Percentiles rank a stretch among this genome's conserved stretches.
These are phyloP conservation scores for Chloropsis cyanopogon DNA, from an alignment of 2,113 vertebrate species.

Conservation along the genomic window DNA sequence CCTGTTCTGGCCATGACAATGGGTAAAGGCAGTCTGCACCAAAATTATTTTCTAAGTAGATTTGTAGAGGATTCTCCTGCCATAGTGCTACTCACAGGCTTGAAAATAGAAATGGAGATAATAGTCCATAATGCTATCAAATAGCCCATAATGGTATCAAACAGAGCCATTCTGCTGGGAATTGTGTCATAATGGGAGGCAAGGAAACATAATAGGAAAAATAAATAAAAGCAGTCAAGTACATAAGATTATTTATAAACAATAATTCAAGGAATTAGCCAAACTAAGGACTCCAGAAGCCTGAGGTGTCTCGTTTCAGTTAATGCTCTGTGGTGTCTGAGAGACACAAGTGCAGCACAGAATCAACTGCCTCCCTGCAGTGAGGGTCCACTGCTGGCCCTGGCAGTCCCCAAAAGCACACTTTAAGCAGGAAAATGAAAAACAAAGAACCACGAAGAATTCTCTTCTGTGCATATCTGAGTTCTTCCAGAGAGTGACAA, in stretches of 20 bases:
- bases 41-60: not conserved
- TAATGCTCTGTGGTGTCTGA: not conserved
- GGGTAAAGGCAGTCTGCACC: not conserved
- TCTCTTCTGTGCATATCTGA: not conserved
- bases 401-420: not conserved
- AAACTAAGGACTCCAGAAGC: not conserved
- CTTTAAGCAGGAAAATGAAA: not conserved
- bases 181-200: not conserved
- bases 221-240: not conserved
- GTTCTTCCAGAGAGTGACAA: not conserved
- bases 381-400: not conserved
- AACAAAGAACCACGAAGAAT: not conserved
- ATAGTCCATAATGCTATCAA: not conserved
- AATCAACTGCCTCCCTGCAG: accelerated
- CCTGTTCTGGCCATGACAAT: not conserved
- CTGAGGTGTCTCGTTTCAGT: not conserved
- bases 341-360: not conserved
- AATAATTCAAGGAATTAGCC: not conserved
- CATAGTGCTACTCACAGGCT: not conserved
- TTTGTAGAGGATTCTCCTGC: not conserved
- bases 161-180: not conserved
- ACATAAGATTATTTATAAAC: not conserved
- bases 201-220: not conserved
- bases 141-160: not conserved
- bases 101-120: not conserved